Evolutionary conservation across 30 jellyfish, hydroid and myxozoan genomes (phyloP).

Genomic region (Haliclystus octoradiatus): DNA sequence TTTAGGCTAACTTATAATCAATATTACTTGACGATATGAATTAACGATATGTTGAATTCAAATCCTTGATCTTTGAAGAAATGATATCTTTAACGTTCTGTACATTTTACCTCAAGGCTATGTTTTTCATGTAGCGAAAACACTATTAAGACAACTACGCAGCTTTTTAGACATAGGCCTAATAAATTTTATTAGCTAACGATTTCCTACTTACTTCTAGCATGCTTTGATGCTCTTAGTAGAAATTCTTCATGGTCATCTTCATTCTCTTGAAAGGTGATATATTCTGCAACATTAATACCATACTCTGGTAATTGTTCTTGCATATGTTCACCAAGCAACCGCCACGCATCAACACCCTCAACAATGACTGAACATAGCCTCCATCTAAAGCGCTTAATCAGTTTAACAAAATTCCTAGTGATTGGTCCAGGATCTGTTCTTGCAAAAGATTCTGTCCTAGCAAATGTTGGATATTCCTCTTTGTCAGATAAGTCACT

Average conservation of each 20-base stretch:
- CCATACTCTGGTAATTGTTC: constrained; percentile 24
- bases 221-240: constrained; percentile 26
- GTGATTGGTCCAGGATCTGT: constrained; percentile 24
- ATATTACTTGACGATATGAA: too few species aligned
- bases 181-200: not conserved
- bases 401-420: constrained; percentile 18
- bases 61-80: too few species aligned
- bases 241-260: constrained; percentile 13
- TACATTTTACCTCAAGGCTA: not conserved
- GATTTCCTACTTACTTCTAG: constrained; percentile 39
- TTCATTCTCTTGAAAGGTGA: constrained; percentile 30
- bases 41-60: too few species aligned
- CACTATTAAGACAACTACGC: too few species aligned
- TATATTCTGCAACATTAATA: constrained; percentile 17
- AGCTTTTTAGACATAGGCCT: not conserved
- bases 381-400: constrained; percentile 54
- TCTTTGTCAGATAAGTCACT: constrained; percentile 35
- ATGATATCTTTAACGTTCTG: too few species aligned
- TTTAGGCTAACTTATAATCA: too few species aligned
- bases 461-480: constrained; percentile 69
- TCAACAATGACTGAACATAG: constrained; percentile 50
- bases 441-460: constrained; percentile 79
- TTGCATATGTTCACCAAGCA: constrained; percentile 39
- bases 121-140: not conserved
- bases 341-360: constrained; percentile 36